These are phyloP conservation scores for Lepidurus couesii DNA, from an alignment of 1,140 invertebrate genomes.

Conservation along the genomic window DNA sequence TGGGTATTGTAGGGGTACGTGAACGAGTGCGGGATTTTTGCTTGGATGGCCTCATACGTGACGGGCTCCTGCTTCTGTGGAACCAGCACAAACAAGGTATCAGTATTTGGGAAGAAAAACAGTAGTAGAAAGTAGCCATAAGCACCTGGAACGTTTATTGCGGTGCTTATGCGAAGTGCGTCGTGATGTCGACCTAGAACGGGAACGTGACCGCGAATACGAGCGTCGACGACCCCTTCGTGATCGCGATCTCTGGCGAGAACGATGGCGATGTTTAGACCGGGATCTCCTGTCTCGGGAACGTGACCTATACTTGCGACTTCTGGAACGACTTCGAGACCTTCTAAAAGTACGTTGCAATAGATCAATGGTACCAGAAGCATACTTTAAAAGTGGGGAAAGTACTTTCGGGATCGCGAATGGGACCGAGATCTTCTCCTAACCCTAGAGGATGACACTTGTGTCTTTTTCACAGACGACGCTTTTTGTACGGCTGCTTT, in stretches of 20 bases:
- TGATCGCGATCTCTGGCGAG: conserved; percentile 27
- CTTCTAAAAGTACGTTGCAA: conserved; percentile 7
- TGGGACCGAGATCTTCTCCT: conserved; percentile 10
- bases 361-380: background rate
- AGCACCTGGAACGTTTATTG: background rate
- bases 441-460: background rate
- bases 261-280: conserved; percentile 7
- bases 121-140: background rate
- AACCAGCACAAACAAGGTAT: background rate
- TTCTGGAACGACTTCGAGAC: conserved; percentile 13
- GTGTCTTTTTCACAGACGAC: background rate
- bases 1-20: background rate
- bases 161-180: background rate
- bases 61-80: conserved; percentile 33
- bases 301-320: conserved; percentile 25
- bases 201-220: background rate
- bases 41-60: conserved; percentile 48
- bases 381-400: background rate
- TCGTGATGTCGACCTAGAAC: conserved; percentile 25
- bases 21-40: conserved; percentile 9
- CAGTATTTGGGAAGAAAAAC: background rate
- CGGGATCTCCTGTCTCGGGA: conserved; percentile 28
- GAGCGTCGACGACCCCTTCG: conserved; percentile 22
- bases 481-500: conserved; percentile 13
- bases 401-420: background rate